Conservation (phyloP, 2,797 vertebrate genomes). For the Hippoglossus hippoglossus region DNA sequence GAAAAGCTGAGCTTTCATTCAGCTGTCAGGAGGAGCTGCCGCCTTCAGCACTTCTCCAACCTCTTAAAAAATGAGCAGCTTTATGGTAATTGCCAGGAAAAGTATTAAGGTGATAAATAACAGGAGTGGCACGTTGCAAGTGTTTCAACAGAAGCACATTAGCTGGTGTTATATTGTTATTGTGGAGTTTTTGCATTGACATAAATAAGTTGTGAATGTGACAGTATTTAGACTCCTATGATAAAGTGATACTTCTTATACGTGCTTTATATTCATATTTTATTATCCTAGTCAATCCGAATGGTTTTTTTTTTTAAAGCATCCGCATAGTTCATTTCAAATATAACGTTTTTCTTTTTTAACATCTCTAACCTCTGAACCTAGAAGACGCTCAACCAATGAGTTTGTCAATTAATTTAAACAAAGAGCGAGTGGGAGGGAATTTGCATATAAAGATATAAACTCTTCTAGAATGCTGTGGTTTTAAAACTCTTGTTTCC, state of each 20-base stretch:
- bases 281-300: neutral
- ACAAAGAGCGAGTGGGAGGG: constrained; percentile 4
- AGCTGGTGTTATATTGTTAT: neutral
- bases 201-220: neutral
- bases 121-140: constrained; percentile 22
- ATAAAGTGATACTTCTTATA: neutral
- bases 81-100: constrained; percentile 51
- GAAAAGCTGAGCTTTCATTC: constrained; percentile 71
- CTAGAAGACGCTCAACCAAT: neutral
- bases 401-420: constrained; percentile 20
- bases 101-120: constrained; percentile 46
- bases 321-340: constrained; percentile 1
- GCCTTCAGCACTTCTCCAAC: constrained; percentile 68
- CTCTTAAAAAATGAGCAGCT: constrained; percentile 57
- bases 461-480: constrained; percentile 15
- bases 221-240: neutral
- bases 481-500: constrained; percentile 8
- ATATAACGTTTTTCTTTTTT: constrained; percentile 1
- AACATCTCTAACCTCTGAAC: neutral
- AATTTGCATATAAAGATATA: constrained; percentile 35
- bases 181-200: constrained; percentile 1
- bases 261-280: neutral
- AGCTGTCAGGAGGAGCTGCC: constrained; percentile 61
- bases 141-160: constrained; percentile 32
- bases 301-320: neutral